Base-by-base conservation (phyloP, 2,888 invertebrate genomes). In the Unio delphinus region DNA sequence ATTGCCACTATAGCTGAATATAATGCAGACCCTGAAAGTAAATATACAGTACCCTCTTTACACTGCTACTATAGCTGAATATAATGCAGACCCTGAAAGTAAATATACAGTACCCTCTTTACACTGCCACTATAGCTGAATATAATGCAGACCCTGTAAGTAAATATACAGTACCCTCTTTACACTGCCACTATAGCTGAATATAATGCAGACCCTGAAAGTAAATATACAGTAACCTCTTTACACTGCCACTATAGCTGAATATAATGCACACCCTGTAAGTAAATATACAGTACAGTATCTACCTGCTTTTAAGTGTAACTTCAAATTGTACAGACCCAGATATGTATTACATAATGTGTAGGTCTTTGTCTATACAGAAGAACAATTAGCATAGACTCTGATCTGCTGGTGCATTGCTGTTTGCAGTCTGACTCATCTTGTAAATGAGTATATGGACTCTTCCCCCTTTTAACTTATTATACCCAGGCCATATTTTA, bases 121-220 rank as follows among this genome's bases (percentile, higher is more conserved):
- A 99, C 91, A 97, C 98, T 2, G 99, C 99, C 0, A 94, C 97
- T 0, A 91, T 98, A 62, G 95, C 97, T 3, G 99, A 99, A 91
- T 98, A 95, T 89, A 95, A 95, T 68, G 94, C 99, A 90, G 89
- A 91, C 17, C 92, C 92, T 86, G 93, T 92, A 84, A 85, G 87
- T 84, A 34, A 3, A 8, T 11, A 30, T 11, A 17, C 99, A 99
- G 90, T 99, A 99, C 91, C 99, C 99, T 1, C 92, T 99, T 30
- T 99, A 99, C 91, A 97, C 98, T 2, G 99, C 99, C 0, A 94
- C 97, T 0, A 91, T 98, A 62, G 95, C 97, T 3, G 99, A 99
- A 91, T 98, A 95, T 89, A 95, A 95, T 68, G 94, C 99, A 61
- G 8, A 11, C 5, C 8, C 17, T 34, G 34, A 92, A 84, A 85